Conservation (phyloP, 1,140 invertebrate genomes). For the Drosophila paulistorum region DNA sequence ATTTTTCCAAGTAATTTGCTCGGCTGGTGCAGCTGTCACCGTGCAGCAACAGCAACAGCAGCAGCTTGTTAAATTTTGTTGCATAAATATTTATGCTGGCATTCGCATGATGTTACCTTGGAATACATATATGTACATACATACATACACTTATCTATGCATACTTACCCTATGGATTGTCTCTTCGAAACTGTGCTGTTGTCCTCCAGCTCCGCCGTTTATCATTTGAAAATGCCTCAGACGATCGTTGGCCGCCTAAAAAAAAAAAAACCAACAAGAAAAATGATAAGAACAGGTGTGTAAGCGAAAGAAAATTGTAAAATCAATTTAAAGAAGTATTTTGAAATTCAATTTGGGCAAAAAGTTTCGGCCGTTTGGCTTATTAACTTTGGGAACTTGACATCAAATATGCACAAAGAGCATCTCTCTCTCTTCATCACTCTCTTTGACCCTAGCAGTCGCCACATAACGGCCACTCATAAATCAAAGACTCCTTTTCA, state of each 20-base stretch:
- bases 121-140: conserved; percentile 27
- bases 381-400: conserved; percentile 47
- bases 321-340: conserved; percentile 61
- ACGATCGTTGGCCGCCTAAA: conserved; percentile 86
- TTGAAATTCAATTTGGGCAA: conserved; percentile 54
- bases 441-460: not conserved
- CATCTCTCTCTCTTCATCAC: not conserved
- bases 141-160: conserved; percentile 31
- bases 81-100: conserved; percentile 75
- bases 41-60: conserved; percentile 30
- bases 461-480: conserved; percentile 44
- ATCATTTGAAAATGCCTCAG: conserved; percentile 89
- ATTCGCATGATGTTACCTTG: conserved; percentile 26
- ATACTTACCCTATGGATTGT: conserved; percentile 91
- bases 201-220: conserved; percentile 86
- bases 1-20: conserved; percentile 62
- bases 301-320: conserved; percentile 3
- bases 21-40: conserved; percentile 68
- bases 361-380: conserved; percentile 30
- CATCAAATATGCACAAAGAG: conserved; percentile 60
- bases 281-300: conserved; percentile 17
- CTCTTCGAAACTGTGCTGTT: conserved; percentile 92
- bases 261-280: conserved; percentile 23
- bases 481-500: conserved; percentile 63
- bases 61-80: conserved; percentile 53